Evolutionary conservation across 2,113 vertebrate species (phyloP).

Genomic region (Pedetes capensis): DNA sequence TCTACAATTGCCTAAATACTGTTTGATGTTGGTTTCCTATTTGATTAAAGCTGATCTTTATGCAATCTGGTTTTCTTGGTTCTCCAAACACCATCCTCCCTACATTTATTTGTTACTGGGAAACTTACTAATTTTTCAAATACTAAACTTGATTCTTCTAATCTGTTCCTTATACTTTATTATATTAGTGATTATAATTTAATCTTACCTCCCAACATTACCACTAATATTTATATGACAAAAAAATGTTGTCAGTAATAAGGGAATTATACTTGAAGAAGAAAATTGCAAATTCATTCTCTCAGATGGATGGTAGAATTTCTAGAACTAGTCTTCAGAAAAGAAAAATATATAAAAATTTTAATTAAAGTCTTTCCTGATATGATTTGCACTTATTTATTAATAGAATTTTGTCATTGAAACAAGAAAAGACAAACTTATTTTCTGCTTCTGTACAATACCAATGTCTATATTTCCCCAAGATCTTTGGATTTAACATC

Average conservation of each 20-base stretch:
- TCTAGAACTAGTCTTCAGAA: not conserved
- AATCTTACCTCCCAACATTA: not conserved
- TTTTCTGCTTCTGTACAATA: not conserved
- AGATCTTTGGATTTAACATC: not conserved
- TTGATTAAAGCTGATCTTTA: not conserved
- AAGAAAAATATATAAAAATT: not conserved
- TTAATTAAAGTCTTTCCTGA: not conserved
- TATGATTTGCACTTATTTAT: not conserved
- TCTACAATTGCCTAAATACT: not conserved
- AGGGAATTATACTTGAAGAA: not conserved
- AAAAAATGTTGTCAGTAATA: not conserved
- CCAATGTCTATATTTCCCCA: not conserved
- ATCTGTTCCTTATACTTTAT: not conserved
- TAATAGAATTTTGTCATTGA: not conserved
- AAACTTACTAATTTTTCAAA: constrained; percentile 31
- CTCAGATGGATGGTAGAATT: not conserved
- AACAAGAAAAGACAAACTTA: not conserved
- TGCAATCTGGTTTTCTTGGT: not conserved
- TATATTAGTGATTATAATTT: not conserved
- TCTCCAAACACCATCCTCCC: not conserved
- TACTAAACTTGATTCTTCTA: not conserved
- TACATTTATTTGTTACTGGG: not conserved
- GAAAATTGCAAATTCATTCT: not conserved
- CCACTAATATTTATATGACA: not conserved
- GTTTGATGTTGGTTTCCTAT: not conserved